Conservation (phyloP, 2,888 invertebrate genomes). For the Tetragonisca angustula region DNA sequence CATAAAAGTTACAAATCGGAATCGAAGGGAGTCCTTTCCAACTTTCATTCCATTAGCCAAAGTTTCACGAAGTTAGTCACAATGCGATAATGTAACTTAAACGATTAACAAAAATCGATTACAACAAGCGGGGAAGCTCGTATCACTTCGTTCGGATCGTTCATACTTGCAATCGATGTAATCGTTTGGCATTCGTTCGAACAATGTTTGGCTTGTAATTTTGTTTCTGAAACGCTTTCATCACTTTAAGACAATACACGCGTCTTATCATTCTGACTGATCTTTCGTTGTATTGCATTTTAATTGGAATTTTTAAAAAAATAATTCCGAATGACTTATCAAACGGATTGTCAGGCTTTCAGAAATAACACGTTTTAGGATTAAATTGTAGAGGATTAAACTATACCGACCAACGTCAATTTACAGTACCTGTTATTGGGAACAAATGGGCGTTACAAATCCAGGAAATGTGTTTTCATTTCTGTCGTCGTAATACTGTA, state of each 20-base stretch:
- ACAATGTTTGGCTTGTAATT: constrained; percentile 15
- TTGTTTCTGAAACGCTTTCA: background rate
- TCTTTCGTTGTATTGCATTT: background rate
- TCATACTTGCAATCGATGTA: background rate
- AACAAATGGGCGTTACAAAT: constrained; percentile 65
- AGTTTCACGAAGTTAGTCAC: constrained; percentile 47
- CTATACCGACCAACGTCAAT: constrained; percentile 17
- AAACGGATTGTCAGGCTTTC: background rate
- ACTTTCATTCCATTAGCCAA: constrained; percentile 25
- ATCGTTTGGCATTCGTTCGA: constrained; percentile 25
- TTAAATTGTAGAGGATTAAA: background rate
- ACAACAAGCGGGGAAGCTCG: constrained; percentile 18
- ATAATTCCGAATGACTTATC: background rate
- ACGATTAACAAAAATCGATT: constrained; percentile 56
- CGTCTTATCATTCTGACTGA: background rate
- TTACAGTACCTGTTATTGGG: constrained; percentile 9
- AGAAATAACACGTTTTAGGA: background rate
- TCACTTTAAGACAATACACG: background rate
- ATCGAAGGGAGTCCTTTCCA: constrained; percentile 3
- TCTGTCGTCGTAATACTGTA: constrained; percentile 67
- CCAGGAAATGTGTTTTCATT: constrained; percentile 74
- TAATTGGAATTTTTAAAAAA: background rate
- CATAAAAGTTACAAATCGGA: constrained; percentile 41
- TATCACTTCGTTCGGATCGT: constrained; percentile 1
- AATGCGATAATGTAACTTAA: constrained; percentile 41